Conservation (phyloP, 2,113 vertebrate genomes). For the Chrysemys picta region DNA sequence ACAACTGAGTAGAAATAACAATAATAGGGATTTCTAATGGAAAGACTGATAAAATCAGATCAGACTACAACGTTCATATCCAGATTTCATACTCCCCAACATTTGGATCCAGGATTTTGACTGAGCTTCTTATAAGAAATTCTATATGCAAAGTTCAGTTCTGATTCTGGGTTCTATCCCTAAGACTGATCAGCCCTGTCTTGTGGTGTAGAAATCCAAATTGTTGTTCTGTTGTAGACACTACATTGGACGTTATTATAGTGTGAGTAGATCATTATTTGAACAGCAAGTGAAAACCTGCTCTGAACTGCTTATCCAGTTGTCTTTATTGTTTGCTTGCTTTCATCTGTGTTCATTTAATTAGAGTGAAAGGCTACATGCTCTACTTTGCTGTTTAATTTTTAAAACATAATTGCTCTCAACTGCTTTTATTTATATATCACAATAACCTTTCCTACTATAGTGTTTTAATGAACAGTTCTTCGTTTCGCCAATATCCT, state of each 20-base stretch:
- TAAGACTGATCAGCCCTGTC: not conserved
- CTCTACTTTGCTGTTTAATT: accelerated
- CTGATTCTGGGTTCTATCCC: not conserved
- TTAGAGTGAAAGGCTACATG: not conserved
- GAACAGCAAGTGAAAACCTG: not conserved
- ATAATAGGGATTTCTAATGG: not conserved
- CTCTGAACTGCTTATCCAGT: not conserved
- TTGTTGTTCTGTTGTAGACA: not conserved
- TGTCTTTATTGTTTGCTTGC: not conserved
- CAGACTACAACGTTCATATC: not conserved
- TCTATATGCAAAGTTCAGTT: not conserved
- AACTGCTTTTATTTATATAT: not conserved
- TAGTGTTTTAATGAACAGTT: not conserved
- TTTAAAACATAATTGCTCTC: not conserved
- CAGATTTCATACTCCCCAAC: not conserved
- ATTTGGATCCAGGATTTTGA: not conserved
- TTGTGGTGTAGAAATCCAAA: not conserved
- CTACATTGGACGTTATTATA: not conserved
- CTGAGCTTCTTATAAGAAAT: not conserved
- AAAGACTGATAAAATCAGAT: not conserved
- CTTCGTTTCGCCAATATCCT: not conserved
- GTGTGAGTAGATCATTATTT: not conserved
- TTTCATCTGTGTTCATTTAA: not conserved
- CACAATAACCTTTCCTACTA: not conserved
- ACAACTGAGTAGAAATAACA: not conserved